A percentile compares a stretch with the other conserved stretches of the same genome.
phyloP scores from a whole-genome alignment of 2,113 vertebrate genomes.

The Cynopterus brachyotis region DNA sequence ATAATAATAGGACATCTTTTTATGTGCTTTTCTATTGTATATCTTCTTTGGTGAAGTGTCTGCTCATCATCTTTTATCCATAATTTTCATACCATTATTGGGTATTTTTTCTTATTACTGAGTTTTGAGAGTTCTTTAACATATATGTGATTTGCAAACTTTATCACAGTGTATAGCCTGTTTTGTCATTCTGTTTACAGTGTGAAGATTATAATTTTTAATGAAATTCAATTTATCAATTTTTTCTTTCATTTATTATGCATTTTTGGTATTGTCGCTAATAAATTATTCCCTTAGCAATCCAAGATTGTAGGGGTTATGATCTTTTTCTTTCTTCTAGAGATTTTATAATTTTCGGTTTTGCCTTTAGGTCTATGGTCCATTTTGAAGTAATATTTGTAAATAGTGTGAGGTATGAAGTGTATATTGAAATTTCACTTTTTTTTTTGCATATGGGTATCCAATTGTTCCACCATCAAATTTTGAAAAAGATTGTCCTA shows the following conservation, averaged over 20 bases:
- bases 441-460: background rate
- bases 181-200: background rate
- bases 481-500: background rate
- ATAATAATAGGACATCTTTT: background rate
- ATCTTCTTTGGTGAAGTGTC: background rate
- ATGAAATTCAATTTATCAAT: background rate
- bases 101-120: background rate
- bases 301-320: background rate
- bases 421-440: background rate
- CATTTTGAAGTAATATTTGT: background rate
- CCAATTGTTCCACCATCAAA: background rate
- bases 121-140: background rate
- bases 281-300: background rate
- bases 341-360: background rate
- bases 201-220: conserved; percentile 24
- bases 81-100: background rate
- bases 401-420: background rate
- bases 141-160: background rate
- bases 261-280: background rate
- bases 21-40: background rate
- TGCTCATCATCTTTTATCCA: background rate
- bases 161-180: background rate
- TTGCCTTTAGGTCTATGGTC: background rate
- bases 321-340: background rate
- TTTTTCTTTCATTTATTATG: background rate